A percentile compares a stretch with the other conserved stretches of the same genome.
phyloP scores from a whole-genome alignment of 2,797 vertebrate species.

The Enteromius trimaculatus region DNA sequence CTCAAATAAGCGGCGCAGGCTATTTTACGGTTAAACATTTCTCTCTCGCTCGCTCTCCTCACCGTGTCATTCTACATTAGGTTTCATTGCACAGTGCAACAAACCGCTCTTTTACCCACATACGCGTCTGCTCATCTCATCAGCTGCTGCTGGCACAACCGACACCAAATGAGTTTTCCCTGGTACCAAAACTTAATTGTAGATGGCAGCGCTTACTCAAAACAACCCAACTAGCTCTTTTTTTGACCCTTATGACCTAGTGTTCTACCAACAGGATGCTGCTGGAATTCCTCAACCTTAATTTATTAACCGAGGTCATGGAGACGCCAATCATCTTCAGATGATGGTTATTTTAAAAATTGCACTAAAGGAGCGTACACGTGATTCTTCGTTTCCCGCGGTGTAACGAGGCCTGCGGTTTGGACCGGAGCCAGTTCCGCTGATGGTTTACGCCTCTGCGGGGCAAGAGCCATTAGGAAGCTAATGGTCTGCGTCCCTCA shows the following conservation, averaged over 20 bases:
- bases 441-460: slow-evolving; percentile 50
- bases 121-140: slow-evolving; percentile 35
- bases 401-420: slow-evolving; percentile 61
- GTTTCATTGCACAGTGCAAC: slow-evolving; percentile 34
- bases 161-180: slow-evolving; percentile 37
- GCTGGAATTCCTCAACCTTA: slow-evolving; percentile 24
- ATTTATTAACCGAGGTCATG: slow-evolving; percentile 8
- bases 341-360: slow-evolving; percentile 11
- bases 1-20: slow-evolving; percentile 44
- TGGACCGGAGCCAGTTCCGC: slow-evolving; percentile 40
- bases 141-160: slow-evolving; percentile 18
- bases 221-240: slow-evolving; percentile 47
- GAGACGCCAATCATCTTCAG: slow-evolving; percentile 22
- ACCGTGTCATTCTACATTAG: slow-evolving; percentile 57
- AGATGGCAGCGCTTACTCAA: slow-evolving; percentile 39
- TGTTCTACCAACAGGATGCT: slow-evolving; percentile 27
- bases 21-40: slow-evolving; percentile 50
- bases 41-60: slow-evolving; percentile 50
- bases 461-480: slow-evolving; percentile 57
- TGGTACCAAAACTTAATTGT: slow-evolving; percentile 23
- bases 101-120: slow-evolving; percentile 37
- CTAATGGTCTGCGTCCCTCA: slow-evolving; percentile 67
- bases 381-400: slow-evolving; percentile 43
- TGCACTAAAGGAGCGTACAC: background rate
- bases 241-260: background rate